Base-by-base conservation (phyloP, 2,888 invertebrate genomes). In the Tribolium freemani region DNA sequence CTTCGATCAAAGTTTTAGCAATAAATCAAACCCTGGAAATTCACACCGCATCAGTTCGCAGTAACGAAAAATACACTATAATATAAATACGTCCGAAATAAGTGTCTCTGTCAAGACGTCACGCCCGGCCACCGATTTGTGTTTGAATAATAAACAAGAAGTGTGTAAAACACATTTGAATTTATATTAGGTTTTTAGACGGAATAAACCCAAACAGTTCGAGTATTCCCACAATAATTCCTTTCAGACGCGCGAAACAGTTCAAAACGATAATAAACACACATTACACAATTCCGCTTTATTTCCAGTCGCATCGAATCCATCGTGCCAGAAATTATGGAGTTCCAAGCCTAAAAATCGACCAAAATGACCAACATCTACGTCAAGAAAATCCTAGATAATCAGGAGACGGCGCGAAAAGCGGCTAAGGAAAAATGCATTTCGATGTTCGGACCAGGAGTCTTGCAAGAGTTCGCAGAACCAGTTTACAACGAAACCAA, bases 81-180 rank as follows among this genome's bases (percentile, higher is more conserved):
- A 56, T 56, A 13, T 31, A 31, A 56, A 31, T 56, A 38, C 38
- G 38, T 8, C 38, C 38, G 38, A 38, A 54, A 54, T 31, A 30
- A 20, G 30, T 20, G 21, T 16, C 21, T 20, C 21, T 11, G 26
- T 20, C 44, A 53, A 64, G 64, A 64, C 64, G 53, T 64, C 53
- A 51, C n/a, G 38, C 16, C 21, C 30, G n/a, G 46, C 48, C 53
- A 9, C 50, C 63, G 63, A 63, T 63, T 63, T 54, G 38, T 64
- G 44, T 44, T 53, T 45, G 64, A 64, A 53, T 64, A 64, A 54
- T 64, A 64, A 64, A 64, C 45, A 30, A 64, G 63, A 63, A 58
- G 64, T 64, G 64, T 54, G 54, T 64, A 54, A 30, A 64, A 64
- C 54, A 54, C 64, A 64, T n/a, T n/a, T 64, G 64, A 64, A 64